Conservation (phyloP, 2,888 invertebrate genomes). For the Caenorhabditis sp. region DNA sequence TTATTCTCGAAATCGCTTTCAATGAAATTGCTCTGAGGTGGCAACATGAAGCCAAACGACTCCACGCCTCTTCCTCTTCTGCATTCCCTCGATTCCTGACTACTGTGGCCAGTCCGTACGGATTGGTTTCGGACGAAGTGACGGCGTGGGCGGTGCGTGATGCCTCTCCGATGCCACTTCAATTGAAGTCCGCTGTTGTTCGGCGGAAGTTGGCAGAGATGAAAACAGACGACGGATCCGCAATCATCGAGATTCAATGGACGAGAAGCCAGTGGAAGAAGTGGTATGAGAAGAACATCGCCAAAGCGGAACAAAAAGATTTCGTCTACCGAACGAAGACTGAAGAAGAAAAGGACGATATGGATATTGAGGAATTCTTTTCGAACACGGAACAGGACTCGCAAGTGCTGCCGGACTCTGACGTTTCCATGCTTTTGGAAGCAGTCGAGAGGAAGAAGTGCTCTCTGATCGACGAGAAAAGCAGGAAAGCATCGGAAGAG, state of each 20-base stretch:
- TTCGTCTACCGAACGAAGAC: constrained; percentile 71
- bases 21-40: constrained; percentile 31
- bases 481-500: constrained; percentile 25
- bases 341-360: constrained; percentile 67
- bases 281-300: constrained; percentile 66
- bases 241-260: constrained; percentile 61
- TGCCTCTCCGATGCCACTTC: constrained; percentile 64
- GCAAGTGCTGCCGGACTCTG: constrained; percentile 51
- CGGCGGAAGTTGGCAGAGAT: constrained; percentile 25
- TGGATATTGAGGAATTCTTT: constrained; percentile 62
- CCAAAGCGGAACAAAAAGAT: constrained; percentile 66
- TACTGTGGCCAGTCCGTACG: constrained; percentile 7
- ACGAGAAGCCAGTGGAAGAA: constrained; percentile 66
- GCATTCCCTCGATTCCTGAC: constrained; percentile 48
- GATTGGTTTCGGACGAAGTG: constrained; percentile 44
- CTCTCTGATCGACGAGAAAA: constrained; percentile 37
- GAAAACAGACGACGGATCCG: constrained; percentile 22
- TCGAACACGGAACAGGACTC: constrained; percentile 39
- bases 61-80: constrained; percentile 20
- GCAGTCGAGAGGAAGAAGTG: constrained; percentile 39
- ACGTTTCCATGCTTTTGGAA: constrained; percentile 58
- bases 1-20: constrained; percentile 43
- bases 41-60: constrained; percentile 26
- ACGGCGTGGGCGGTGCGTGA: constrained; percentile 60
- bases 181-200: constrained; percentile 60